These are phyloP conservation scores for Micropoecilia bifurca DNA, from an alignment of 2,797 vertebrate species.

Conservation along the genomic window DNA sequence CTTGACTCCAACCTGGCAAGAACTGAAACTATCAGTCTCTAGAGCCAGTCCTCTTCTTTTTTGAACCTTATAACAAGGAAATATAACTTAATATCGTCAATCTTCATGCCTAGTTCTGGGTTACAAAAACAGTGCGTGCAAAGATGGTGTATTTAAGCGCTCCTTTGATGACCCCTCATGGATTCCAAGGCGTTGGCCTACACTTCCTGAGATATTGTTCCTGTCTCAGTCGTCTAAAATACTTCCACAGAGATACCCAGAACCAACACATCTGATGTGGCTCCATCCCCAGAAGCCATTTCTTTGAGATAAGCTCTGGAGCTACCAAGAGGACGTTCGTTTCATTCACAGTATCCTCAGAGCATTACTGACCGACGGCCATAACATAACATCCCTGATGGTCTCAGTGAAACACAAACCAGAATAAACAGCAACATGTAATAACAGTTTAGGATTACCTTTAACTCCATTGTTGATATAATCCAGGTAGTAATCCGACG, in stretches of 20 bases:
- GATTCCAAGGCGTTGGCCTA: neutral
- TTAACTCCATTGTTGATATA: conserved; percentile 46
- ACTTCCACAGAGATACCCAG: conserved; percentile 9
- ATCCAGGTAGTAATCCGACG: conserved; percentile 48
- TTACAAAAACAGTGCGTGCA: neutral
- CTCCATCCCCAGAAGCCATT: neutral
- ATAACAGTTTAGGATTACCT: conserved; percentile 53
- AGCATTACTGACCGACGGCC: neutral
- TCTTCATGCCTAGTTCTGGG: neutral
- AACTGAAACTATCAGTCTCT: neutral
- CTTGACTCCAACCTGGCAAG: neutral
- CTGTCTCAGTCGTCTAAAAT: conserved; percentile 6
- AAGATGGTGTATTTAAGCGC: neutral
- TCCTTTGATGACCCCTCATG: neutral
- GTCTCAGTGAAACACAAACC: neutral
- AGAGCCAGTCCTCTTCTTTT: neutral
- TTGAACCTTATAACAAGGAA: neutral
- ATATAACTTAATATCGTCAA: neutral
- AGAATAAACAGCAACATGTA: neutral
- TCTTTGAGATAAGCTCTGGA: too few species aligned
- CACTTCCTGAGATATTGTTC: neutral
- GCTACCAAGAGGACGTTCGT: neutral
- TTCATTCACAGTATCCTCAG: neutral
- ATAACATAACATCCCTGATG: neutral
- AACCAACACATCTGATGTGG: neutral